These are phyloP conservation scores for Ardeotis arabs DNA, from an alignment of 2,113 vertebrate species.

Conservation along the genomic window DNA sequence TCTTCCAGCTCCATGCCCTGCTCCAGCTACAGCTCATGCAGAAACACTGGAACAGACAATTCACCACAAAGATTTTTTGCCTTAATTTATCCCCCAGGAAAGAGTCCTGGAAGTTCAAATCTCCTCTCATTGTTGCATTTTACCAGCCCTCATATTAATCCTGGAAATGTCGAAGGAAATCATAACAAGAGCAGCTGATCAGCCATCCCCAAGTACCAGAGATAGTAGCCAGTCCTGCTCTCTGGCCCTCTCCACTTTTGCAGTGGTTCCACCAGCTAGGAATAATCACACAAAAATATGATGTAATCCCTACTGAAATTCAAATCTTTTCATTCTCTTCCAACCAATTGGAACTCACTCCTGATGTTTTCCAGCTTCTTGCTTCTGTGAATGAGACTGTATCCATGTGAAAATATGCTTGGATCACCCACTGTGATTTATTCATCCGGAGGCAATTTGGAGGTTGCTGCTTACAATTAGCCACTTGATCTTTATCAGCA, in stretches of 20 bases:
- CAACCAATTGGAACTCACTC: conserved; percentile 60
- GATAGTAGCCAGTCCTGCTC: not conserved
- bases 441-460: conserved; percentile 76
- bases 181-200: not conserved
- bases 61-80: not conserved
- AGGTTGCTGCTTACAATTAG: conserved; percentile 75
- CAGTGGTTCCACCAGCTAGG: conserved; percentile 39
- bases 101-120: not conserved
- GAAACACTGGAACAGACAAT: not conserved
- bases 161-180: not conserved
- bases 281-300: conserved; percentile 63
- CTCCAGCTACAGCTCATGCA: not conserved
- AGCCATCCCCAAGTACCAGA: not conserved
- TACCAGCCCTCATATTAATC: not conserved
- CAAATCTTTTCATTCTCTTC: conserved; percentile 73
- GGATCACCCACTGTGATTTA: conserved; percentile 74
- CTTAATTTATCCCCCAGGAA: not conserved
- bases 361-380: conserved; percentile 63
- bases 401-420: conserved; percentile 74
- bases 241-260: conserved; percentile 1
- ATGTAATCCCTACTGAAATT: conserved; percentile 49
- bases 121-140: not conserved
- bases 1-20: not conserved
- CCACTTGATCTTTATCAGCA: conserved; percentile 80
- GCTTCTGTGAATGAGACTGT: conserved; percentile 71